Conservation (phyloP, 2,888 invertebrate species). For the Polyommatus iphigenia region DNA sequence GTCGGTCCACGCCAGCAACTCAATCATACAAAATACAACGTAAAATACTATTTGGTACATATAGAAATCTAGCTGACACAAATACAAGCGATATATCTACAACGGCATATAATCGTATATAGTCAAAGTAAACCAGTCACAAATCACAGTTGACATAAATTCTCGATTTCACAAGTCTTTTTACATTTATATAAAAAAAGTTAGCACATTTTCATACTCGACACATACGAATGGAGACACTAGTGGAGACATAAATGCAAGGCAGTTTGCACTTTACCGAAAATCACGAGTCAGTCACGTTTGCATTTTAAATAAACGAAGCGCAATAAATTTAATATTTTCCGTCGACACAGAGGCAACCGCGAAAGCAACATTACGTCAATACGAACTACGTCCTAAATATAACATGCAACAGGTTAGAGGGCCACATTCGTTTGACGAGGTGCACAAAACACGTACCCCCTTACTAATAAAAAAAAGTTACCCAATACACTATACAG, state of each 20-base stretch:
- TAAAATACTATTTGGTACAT: conserved; percentile 81
- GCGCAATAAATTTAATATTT: conserved; percentile 24
- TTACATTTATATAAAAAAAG: conserved; percentile 60
- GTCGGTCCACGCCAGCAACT: conserved; percentile 48
- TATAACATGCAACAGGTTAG: conserved; percentile 28
- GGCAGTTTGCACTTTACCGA: conserved; percentile 39
- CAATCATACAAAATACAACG: conserved; percentile 71
- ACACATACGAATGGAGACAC: conserved; percentile 52
- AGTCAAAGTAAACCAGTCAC: conserved; percentile 78
- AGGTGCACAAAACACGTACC: conserved; percentile 27
- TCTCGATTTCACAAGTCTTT: conserved; percentile 79
- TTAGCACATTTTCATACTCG: conserved; percentile 64
- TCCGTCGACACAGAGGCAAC: conserved; percentile 14
- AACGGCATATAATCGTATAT: conserved; percentile 72
- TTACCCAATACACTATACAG: too few species aligned
- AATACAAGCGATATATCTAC: conserved; percentile 73
- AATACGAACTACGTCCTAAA: conserved; percentile 26
- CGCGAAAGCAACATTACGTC: conserved; percentile 22
- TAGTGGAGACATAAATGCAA: conserved; percentile 64
- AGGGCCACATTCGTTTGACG: conserved; percentile 19
- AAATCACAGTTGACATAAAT: conserved; percentile 80
- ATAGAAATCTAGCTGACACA: conserved; percentile 76
- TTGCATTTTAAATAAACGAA: background rate
- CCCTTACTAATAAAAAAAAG: background rate
- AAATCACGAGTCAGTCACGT: background rate